Conservation (phyloP, 2,113 vertebrate species). For the Lycocorax pyrrhopterus region DNA sequence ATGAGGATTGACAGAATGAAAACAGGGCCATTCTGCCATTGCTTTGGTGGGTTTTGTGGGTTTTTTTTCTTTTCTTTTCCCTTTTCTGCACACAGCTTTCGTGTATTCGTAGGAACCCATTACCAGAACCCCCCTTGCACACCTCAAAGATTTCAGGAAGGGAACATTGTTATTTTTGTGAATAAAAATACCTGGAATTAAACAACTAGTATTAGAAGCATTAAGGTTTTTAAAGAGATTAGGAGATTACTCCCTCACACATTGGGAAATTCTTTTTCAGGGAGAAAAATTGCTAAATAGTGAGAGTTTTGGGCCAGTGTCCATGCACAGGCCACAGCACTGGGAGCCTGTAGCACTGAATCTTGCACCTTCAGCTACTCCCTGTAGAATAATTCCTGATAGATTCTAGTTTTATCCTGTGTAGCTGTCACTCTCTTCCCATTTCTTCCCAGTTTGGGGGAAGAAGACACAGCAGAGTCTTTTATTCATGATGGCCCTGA, state of each 20-base stretch:
- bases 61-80: fast-evolving
- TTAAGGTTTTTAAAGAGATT: neutral
- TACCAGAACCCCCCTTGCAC: fast-evolving
- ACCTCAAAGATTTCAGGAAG: neutral
- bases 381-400: neutral
- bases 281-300: neutral
- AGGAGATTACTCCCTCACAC: neutral
- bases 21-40: neutral
- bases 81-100: neutral
- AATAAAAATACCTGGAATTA: neutral
- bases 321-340: fast-evolving
- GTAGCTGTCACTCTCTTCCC: neutral
- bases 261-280: neutral
- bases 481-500: neutral
- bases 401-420: neutral
- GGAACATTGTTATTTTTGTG: neutral
- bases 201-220: neutral
- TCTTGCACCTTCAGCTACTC: neutral
- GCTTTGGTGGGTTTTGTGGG: neutral
- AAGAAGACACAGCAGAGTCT: neutral
- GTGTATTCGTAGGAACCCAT: neutral
- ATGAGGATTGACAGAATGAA: neutral
- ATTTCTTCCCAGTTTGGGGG: neutral
- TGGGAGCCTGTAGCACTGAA: neutral
- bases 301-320: neutral